These are phyloP conservation scores for Mesopsocus fuscifrons DNA, from an alignment of 2,888 invertebrate genomes.

Conservation along the genomic window DNA sequence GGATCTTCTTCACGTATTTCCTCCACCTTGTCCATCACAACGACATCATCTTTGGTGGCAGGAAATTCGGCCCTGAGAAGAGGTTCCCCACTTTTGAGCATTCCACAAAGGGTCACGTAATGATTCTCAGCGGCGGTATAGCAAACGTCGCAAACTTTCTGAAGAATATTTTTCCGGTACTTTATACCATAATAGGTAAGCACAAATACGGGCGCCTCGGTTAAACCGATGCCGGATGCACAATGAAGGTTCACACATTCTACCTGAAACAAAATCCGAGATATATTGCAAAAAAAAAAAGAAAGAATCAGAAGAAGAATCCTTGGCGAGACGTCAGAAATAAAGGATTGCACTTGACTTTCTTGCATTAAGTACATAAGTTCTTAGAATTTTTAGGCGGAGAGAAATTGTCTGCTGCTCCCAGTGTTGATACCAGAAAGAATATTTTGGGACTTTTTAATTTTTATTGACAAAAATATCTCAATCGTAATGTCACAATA, in stretches of 20 bases:
- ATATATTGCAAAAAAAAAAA: too few relatives aligned
- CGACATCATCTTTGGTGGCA: slow-evolving; percentile 24
- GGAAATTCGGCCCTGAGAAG: slow-evolving; percentile 23
- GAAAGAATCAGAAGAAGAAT: too few relatives aligned
- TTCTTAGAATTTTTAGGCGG: too few relatives aligned
- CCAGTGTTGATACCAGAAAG: too few relatives aligned
- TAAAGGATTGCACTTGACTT: too few relatives aligned
- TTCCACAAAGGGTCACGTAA: slow-evolving; percentile 20
- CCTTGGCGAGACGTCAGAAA: too few relatives aligned
- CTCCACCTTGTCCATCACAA: slow-evolving; percentile 36
- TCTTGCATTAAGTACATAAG: too few relatives aligned
- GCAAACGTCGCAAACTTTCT: slow-evolving; percentile 26
- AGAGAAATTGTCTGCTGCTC: too few relatives aligned
- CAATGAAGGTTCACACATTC: slow-evolving; percentile 17
- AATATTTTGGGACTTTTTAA: too few relatives aligned
- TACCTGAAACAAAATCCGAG: too few relatives aligned
- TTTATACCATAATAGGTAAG: slow-evolving; percentile 26
- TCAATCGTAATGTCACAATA: too few relatives aligned
- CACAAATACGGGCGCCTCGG: slow-evolving; percentile 15
- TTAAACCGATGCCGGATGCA: slow-evolving; percentile 14
- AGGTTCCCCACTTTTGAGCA: slow-evolving; percentile 16
- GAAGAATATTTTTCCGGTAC: slow-evolving; percentile 21
- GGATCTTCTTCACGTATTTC: slow-evolving; percentile 21
- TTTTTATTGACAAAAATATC: too few relatives aligned
- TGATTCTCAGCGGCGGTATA: slow-evolving; percentile 23